Conservation (phyloP, 2,888 invertebrate genomes). For the Entomobrya proxima region DNA sequence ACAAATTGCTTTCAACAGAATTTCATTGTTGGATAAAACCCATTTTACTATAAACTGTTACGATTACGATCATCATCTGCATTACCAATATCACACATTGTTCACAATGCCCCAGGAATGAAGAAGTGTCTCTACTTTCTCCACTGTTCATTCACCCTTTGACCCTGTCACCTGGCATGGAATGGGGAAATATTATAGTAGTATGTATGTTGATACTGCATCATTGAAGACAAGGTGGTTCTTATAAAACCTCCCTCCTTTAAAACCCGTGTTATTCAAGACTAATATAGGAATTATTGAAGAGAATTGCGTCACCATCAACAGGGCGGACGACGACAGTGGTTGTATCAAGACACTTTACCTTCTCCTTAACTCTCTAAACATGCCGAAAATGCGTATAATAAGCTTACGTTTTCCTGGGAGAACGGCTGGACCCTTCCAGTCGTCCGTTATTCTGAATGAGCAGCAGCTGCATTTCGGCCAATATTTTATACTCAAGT, state of each 20-base stretch:
- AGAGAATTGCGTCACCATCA: too few relatives aligned
- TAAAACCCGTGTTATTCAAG: too few relatives aligned
- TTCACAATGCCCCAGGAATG: neutral
- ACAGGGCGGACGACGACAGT: too few relatives aligned
- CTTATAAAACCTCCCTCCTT: too few relatives aligned
- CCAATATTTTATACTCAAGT: slow-evolving; percentile 18
- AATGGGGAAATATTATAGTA: neutral
- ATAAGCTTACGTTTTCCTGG: neutral
- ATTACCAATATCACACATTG: neutral
- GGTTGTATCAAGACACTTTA: slow-evolving; percentile 7
- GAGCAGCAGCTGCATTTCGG: slow-evolving; percentile 27
- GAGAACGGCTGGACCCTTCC: slow-evolving; percentile 30
- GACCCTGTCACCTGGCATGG: slow-evolving; percentile 46
- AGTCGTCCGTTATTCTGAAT: slow-evolving; percentile 12
- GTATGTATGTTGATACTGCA: neutral
- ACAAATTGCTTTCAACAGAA: slow-evolving; percentile 19
- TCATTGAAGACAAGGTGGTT: neutral
- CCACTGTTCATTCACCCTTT: slow-evolving; percentile 28
- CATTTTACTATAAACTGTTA: slow-evolving; percentile 38
- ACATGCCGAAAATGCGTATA: neutral
- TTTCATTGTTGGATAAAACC: slow-evolving; percentile 37
- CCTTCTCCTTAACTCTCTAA: slow-evolving; percentile 10
- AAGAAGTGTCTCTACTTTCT: neutral
- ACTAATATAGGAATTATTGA: too few relatives aligned
- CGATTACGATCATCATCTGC: neutral